Percentiles rank a stretch among this genome's conserved stretches.
These are phyloP conservation scores for Embidobia sp. DNA, from an alignment of 2,888 invertebrate genomes.

Conservation along the genomic window DNA sequence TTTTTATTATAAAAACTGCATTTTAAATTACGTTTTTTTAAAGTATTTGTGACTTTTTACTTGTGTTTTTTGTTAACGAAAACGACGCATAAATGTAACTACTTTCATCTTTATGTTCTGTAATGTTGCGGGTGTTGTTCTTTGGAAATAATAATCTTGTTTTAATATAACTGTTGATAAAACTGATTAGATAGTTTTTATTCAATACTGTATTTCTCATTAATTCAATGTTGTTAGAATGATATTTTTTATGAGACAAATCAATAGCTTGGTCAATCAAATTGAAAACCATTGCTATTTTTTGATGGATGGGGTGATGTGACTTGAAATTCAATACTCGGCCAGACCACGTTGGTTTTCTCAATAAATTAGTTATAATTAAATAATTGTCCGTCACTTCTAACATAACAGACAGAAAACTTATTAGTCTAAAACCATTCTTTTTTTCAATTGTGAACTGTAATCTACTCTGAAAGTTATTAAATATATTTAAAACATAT, in stretches of 20 bases:
- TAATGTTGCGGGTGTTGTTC: no score
- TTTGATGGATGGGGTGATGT: neutral
- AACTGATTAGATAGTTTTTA: neutral
- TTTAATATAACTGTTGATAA: neutral
- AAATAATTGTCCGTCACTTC: no score
- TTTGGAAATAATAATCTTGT: no score
- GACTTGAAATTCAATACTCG: neutral
- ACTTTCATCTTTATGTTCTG: no score
- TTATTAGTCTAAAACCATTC: constrained; percentile 3
- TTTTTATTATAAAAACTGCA: constrained; percentile 11
- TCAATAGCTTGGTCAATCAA: neutral
- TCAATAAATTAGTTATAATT: neutral
- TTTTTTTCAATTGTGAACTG: constrained; percentile 17
- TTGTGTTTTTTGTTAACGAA: neutral
- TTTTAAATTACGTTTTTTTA: constrained; percentile 2
- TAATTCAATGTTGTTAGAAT: neutral
- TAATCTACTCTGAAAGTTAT: no score
- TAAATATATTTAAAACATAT: no score
- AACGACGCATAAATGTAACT: no score
- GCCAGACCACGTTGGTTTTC: constrained; percentile 9
- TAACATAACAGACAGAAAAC: no score
- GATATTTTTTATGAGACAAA: neutral
- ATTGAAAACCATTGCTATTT: constrained; percentile 2
- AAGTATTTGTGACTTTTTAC: no score
- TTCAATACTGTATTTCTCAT: neutral